Conservation (phyloP, 2,888 invertebrate genomes). For the Protophormia terraenovae region DNA sequence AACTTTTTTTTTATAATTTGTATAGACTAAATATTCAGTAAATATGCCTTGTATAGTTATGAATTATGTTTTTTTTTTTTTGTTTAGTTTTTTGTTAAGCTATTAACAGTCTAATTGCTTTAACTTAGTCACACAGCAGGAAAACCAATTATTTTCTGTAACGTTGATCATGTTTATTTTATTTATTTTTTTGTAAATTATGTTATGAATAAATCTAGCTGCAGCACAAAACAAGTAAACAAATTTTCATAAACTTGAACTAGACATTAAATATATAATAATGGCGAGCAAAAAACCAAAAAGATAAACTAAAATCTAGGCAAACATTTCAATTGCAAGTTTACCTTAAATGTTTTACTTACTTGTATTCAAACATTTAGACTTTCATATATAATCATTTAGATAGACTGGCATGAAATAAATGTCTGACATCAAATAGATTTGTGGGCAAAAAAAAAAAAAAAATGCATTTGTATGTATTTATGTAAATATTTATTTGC, state of each 20-base stretch:
- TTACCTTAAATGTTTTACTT: constrained; percentile 52
- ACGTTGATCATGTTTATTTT: constrained; percentile 40
- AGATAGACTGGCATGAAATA: constrained; percentile 27
- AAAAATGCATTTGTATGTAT: not conserved
- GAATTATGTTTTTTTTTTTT: too few species aligned
- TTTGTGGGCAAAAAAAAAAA: constrained; percentile 7
- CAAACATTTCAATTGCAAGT: constrained; percentile 58
- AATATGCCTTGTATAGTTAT: constrained; percentile 2
- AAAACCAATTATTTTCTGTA: constrained; percentile 63
- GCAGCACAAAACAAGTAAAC: constrained; percentile 4
- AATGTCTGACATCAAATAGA: constrained; percentile 50
- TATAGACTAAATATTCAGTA: not conserved
- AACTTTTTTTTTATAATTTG: not conserved
- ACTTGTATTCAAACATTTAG: not conserved
- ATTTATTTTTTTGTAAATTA: constrained; percentile 27
- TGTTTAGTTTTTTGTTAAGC: not conserved
- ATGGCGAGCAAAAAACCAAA: constrained; percentile 6
- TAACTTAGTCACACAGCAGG: constrained; percentile 64
- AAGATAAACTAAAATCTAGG: constrained; percentile 38
- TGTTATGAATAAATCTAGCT: constrained; percentile 35
- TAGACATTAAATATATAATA: constrained; percentile 50
- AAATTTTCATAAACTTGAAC: constrained; percentile 56
- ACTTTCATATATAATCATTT: constrained; percentile 10
- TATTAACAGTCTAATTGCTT: constrained; percentile 52
- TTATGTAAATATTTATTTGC: too few species aligned